Conservation (phyloP, 2,888 invertebrate species). For the Athetis lepigone region DNA sequence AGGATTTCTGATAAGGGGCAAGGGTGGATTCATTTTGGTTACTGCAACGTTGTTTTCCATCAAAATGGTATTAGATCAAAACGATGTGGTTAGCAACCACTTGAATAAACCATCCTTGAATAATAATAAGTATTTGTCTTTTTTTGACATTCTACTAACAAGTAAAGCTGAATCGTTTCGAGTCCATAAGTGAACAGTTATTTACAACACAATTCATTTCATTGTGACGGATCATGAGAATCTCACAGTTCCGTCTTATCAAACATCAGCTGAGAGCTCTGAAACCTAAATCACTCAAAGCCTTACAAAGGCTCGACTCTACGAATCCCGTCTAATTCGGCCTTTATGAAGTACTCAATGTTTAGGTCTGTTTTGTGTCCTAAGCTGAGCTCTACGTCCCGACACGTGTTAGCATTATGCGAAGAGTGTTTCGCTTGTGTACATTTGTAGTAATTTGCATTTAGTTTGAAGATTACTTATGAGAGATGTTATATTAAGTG, state of each 20-base stretch:
- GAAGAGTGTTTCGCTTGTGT: conserved; percentile 33
- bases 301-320: conserved; percentile 35
- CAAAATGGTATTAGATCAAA: neutral
- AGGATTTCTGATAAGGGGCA: conserved; percentile 13
- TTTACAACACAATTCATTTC: conserved; percentile 2
- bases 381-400: conserved; percentile 31
- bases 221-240: conserved; percentile 14
- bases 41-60: neutral
- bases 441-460: conserved; percentile 47
- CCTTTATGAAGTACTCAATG: conserved; percentile 51
- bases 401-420: conserved; percentile 39
- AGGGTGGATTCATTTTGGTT: conserved; percentile 25
- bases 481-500: conserved; percentile 27
- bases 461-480: conserved; percentile 49
- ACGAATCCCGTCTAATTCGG: conserved; percentile 41
- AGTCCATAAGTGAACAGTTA: neutral
- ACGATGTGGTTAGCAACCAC: no score
- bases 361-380: conserved; percentile 40
- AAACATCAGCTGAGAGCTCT: conserved; percentile 38
- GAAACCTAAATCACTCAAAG: conserved; percentile 52
- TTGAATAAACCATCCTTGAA: neutral
- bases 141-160: neutral
- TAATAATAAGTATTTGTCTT: neutral
- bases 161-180: no score
- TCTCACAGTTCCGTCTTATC: conserved; percentile 14